Evolutionary conservation across 2,888 invertebrate species (phyloP).

Genomic region (Muscina levida): DNA sequence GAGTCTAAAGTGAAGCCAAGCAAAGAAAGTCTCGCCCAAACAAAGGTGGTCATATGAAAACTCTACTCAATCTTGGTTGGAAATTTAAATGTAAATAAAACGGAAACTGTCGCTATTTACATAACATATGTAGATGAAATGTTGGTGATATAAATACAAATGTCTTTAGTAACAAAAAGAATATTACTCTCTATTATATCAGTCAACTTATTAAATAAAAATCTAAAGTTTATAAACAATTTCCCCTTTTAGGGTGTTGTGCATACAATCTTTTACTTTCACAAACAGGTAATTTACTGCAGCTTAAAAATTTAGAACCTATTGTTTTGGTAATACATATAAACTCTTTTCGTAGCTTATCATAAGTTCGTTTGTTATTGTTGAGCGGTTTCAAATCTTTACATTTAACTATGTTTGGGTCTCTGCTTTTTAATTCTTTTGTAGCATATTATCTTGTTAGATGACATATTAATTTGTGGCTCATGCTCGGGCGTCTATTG

Average conservation of each 20-base stretch:
- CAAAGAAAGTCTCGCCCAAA: neutral
- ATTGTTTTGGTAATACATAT: constrained; percentile 7
- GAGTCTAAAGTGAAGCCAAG: neutral
- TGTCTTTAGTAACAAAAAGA: neutral
- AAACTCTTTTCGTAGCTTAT: too few species aligned
- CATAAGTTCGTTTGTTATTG: too few species aligned
- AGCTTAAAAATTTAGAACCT: constrained; percentile 7
- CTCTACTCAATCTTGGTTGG: too few species aligned
- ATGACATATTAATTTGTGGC: constrained; percentile 21
- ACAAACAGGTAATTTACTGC: neutral
- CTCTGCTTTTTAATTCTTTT: too few species aligned
- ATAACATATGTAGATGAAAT: too few species aligned
- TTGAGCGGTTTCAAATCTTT: too few species aligned
- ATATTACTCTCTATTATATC: too few species aligned
- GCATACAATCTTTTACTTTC: neutral
- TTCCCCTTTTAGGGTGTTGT: neutral
- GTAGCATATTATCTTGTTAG: neutral
- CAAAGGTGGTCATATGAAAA: constrained; percentile 9
- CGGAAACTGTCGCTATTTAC: too few species aligned
- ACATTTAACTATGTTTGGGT: too few species aligned
- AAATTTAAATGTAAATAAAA: too few species aligned
- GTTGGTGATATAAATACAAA: neutral
- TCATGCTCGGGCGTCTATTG: too few species aligned
- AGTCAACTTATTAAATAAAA: too few species aligned
- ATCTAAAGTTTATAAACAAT: neutral